Evolutionary conservation across 2,797 vertebrate genomes (phyloP).

Genomic region (Helarctos malayanus): DNA sequence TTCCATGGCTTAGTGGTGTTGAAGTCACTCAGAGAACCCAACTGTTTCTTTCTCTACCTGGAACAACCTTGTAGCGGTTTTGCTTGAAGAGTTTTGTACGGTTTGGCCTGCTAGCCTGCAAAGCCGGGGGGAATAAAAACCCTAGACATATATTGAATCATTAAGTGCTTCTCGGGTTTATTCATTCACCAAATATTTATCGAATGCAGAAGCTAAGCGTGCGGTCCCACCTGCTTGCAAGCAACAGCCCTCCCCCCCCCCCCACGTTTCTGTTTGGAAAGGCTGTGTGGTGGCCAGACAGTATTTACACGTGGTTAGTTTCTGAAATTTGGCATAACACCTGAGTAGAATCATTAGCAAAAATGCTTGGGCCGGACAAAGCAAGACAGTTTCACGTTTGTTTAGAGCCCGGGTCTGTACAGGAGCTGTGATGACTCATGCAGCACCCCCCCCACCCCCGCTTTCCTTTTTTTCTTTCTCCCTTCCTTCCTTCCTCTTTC

Average conservation of each 20-base stretch:
- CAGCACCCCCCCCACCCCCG: too few relatives aligned
- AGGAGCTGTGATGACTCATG: background rate
- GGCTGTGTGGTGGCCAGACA: background rate
- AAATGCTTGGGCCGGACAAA: background rate
- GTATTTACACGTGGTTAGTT: background rate
- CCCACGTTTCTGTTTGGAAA: background rate
- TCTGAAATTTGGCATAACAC: slow-evolving; percentile 41
- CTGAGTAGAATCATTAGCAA: slow-evolving; percentile 64
- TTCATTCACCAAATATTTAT: slow-evolving; percentile 69
- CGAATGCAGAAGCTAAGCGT: background rate
- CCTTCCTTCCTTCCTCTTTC: background rate
- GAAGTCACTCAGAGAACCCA: slow-evolving; percentile 20
- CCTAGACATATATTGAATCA: slow-evolving; percentile 42
- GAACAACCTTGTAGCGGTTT: slow-evolving; percentile 47
- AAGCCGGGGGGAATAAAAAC: slow-evolving; percentile 51
- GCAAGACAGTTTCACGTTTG: background rate
- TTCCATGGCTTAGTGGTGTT: background rate
- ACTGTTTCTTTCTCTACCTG: background rate
- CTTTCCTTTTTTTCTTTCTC: background rate
- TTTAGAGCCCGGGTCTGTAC: background rate
- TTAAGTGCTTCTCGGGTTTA: slow-evolving; percentile 55
- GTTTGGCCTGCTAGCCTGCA: slow-evolving; percentile 11
- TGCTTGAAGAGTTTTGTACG: slow-evolving; percentile 50
- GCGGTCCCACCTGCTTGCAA: background rate
- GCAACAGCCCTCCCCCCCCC: rapidly evolving